Evolutionary conservation across 2,113 vertebrate genomes (phyloP).

Genomic region (Nipponia nippon): DNA sequence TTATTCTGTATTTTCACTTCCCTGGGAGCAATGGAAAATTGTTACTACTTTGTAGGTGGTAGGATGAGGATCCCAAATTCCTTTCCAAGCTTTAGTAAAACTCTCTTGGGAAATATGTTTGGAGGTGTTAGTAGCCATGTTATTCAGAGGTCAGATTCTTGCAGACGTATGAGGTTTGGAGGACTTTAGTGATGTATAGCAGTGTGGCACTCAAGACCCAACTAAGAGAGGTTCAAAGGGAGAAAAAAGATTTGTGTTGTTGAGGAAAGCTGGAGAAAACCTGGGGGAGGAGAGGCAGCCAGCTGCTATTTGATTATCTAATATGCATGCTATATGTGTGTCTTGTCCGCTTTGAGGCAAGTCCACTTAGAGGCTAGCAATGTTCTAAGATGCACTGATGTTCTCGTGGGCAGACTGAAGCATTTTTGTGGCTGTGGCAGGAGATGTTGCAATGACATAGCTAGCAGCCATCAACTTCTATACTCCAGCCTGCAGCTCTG

Average conservation of each 20-base stretch:
- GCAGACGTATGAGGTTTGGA: not conserved
- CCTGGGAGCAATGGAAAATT: not conserved
- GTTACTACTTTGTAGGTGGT: not conserved
- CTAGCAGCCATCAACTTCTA: not conserved
- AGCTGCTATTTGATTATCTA: not conserved
- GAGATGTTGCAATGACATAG: not conserved
- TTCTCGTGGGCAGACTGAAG: not conserved
- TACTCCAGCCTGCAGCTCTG: not conserved
- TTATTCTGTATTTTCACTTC: not conserved
- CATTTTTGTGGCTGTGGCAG: not conserved
- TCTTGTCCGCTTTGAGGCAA: not conserved
- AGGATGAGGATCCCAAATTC: not conserved
- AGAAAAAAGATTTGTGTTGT: not conserved
- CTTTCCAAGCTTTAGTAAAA: not conserved
- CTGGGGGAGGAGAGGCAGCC: not conserved
- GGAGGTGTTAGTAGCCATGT: not conserved
- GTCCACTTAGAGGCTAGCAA: not conserved
- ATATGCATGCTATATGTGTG: not conserved
- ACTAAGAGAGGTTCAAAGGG: not conserved
- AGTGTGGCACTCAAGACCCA: not conserved
- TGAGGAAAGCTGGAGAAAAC: not conserved
- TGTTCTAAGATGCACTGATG: not conserved
- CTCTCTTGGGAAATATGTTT: not conserved
- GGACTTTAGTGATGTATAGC: not conserved
- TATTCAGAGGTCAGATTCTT: not conserved